phyloP scores from a whole-genome alignment of 2,113 vertebrate genomes.

The Anseranas semipalmata region DNA sequence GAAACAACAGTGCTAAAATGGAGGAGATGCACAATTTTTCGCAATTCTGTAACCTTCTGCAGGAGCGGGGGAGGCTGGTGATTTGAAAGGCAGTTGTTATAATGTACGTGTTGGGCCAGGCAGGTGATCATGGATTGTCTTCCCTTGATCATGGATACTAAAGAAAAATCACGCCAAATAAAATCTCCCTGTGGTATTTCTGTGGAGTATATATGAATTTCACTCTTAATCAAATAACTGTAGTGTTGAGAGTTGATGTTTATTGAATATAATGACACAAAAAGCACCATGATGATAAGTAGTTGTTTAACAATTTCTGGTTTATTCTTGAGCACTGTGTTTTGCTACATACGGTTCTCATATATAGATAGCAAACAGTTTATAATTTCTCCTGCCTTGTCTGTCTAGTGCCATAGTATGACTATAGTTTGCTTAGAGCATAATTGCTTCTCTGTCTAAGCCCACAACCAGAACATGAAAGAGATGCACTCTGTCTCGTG shows the following conservation, averaged over 20 bases:
- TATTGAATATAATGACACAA: background rate
- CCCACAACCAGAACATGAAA: background rate
- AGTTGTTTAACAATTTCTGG: background rate
- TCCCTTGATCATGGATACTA: background rate
- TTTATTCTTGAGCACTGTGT: background rate
- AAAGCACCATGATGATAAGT: background rate
- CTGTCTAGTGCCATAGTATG: background rate
- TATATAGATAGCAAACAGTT: background rate
- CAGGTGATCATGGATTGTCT: background rate
- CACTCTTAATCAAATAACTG: background rate
- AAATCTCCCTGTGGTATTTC: background rate
- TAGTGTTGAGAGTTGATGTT: background rate
- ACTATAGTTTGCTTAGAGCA: background rate
- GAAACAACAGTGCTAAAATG: background rate
- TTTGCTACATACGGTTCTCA: background rate
- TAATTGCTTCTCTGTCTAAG: background rate
- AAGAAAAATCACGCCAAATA: background rate
- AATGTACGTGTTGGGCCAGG: background rate
- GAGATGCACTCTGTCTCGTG: background rate
- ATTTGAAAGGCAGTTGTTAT: background rate
- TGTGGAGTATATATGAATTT: background rate
- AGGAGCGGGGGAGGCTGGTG: background rate
- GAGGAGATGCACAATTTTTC: background rate
- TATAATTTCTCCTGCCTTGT: background rate
- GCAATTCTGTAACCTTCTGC: background rate